Percentiles rank a stretch among this genome's conserved stretches.
Conservation (phyloP, 2,797 vertebrate species). For the Lithobates sylvaticus region DNA sequence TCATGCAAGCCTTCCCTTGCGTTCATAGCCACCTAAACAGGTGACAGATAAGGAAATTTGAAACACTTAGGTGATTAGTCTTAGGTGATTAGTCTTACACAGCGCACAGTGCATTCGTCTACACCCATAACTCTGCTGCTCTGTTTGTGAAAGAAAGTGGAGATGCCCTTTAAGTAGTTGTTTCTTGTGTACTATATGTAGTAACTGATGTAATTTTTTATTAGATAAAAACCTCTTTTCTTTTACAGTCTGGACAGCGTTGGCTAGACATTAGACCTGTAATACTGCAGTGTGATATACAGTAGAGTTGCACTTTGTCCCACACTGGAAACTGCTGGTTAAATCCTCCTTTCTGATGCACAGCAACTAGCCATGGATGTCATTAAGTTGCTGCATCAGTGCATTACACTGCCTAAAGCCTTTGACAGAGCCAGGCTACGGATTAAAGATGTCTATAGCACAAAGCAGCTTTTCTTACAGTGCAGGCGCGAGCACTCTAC, state of each 20-base stretch:
- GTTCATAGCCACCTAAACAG: no score
- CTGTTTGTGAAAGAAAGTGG: no score
- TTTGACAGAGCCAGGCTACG: slow-evolving; percentile 58
- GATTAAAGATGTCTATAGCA: slow-evolving; percentile 61
- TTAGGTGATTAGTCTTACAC: no score
- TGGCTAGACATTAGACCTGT: slow-evolving; percentile 1
- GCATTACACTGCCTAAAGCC: slow-evolving; percentile 61
- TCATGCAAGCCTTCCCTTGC: no score
- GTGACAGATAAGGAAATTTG: no score
- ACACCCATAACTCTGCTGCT: no score
- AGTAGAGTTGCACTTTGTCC: slow-evolving; percentile 49
- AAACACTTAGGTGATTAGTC: no score
- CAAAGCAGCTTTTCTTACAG: slow-evolving; percentile 61
- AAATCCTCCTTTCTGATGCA: slow-evolving; percentile 53
- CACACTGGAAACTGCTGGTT: slow-evolving; percentile 50
- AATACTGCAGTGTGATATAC: slow-evolving; percentile 26
- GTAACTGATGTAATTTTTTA: not conserved
- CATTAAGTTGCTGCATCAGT: slow-evolving; percentile 63
- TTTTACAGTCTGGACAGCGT: not conserved
- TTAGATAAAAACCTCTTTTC: not conserved
- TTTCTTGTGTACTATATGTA: no score
- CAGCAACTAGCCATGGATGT: slow-evolving; percentile 62
- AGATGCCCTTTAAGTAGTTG: no score
- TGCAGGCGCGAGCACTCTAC: slow-evolving; percentile 44
- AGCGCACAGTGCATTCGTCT: no score